Base-by-base conservation (phyloP, 2,888 invertebrate genomes). In the Hypsopygia costalis region DNA sequence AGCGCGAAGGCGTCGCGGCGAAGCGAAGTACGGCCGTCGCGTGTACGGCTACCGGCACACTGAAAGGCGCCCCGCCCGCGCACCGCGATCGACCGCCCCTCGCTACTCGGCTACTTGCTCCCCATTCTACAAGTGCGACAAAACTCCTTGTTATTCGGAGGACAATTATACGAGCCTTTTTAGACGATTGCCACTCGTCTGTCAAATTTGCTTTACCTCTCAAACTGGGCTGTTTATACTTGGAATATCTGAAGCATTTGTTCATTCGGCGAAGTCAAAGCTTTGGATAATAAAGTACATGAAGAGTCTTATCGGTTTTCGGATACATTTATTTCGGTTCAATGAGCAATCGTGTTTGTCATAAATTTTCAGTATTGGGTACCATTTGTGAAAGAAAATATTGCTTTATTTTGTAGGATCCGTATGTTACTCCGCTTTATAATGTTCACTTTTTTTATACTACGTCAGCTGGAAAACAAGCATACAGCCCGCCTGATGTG, bases 41-140 rank as follows among this genome's bases (percentile, higher is more conserved):
- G 47, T 35, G 37, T 34, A 29, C 41, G 28, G 36, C 43, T 36
- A 29, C 30, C 43, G 47, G 31, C 28, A 39, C 33, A 51, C 50
- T 51, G 45, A 38, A 45, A 44, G 40, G 41, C 34, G 38, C 46
- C 41, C 44, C 45, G 50, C 50, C 47, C 39, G 39, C 39, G 46
- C 46, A 43, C 47, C 47, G 50, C 48, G 45, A 41, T 39, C 43
- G 41, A 36, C 41, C 49, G 38, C 30, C 34, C 42, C 12, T 8
- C 35, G 36, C 35, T 35, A 12, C 35, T 30, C 16, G 30, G 36
- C 35, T 38, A 12, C 35, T 22, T 9, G 30, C 27, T 28, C 42
- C 20, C 38, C 39, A 20, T 33, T 33, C 39, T 39, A 39, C 39
- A 39, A 44, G 42, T 41, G 45, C 40, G 41, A 40, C 27, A 29